Percentiles rank a stretch among this genome's conserved stretches.
These are phyloP conservation scores for Liodrosophila aerea DNA, from an alignment of 2,888 invertebrate species.

Conservation along the genomic window DNA sequence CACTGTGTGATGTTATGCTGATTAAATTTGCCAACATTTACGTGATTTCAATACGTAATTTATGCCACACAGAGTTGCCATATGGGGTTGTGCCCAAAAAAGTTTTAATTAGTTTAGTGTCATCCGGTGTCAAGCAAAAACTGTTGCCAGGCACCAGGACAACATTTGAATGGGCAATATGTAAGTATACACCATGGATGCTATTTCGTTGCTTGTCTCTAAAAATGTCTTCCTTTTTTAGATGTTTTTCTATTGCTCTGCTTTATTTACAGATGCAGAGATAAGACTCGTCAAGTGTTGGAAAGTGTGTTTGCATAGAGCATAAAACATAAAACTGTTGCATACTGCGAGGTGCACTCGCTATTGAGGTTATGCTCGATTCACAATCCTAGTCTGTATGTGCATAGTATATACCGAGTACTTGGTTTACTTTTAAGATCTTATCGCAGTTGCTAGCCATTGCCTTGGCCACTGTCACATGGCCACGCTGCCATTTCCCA, in stretches of 20 bases:
- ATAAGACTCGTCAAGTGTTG: conserved; percentile 36
- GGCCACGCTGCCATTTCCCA: conserved; percentile 38
- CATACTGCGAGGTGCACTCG: conserved; percentile 25
- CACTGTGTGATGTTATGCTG: conserved; percentile 57
- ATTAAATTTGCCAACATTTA: conserved; percentile 73
- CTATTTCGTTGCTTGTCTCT: no score
- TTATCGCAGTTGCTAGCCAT: conserved; percentile 45
- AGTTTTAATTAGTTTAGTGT: conserved; percentile 72
- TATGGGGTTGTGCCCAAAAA: conserved; percentile 40
- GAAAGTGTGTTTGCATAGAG: conserved; percentile 52
- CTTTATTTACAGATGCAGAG: conserved; percentile 35
- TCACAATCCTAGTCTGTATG: no score
- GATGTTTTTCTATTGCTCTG: conserved; percentile 1
- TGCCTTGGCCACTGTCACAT: conserved; percentile 10
- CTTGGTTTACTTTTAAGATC: conserved; percentile 41
- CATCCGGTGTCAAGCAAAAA: conserved; percentile 32
- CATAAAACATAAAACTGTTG: conserved; percentile 36
- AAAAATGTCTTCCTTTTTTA: neutral
- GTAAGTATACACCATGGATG: neutral
- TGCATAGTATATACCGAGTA: conserved; percentile 6
- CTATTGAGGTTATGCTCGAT: conserved; percentile 32
- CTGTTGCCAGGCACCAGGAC: conserved; percentile 19
- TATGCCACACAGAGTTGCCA: conserved; percentile 53
- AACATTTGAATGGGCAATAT: conserved; percentile 26
- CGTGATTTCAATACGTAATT: conserved; percentile 75